Conservation (phyloP, 2,113 vertebrate species). For the Bufo gargarizans region DNA sequence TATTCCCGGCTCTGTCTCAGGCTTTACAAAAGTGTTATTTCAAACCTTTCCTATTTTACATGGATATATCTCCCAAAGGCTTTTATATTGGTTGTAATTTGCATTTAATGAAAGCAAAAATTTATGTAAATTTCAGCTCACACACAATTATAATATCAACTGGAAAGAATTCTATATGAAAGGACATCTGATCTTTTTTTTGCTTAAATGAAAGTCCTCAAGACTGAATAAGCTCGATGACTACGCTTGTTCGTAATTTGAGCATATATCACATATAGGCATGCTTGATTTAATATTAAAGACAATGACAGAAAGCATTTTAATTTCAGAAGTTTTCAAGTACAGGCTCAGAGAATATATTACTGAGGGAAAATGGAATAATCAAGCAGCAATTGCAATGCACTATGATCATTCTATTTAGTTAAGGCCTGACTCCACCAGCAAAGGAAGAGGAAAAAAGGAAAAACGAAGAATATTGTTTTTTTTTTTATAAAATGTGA, state of each 20-base stretch:
- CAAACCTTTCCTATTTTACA: slow-evolving; percentile 42
- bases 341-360: neutral
- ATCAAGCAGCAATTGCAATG: slow-evolving; percentile 12
- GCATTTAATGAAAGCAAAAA: slow-evolving; percentile 44
- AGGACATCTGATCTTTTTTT: slow-evolving; percentile 42
- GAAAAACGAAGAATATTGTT: neutral
- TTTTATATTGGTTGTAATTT: slow-evolving; percentile 41
- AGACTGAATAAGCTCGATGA: neutral
- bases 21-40: slow-evolving; percentile 30
- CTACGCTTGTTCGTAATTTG: neutral
- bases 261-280: slow-evolving; percentile 17
- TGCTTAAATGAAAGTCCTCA: slow-evolving; percentile 8
- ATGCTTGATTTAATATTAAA: slow-evolving; percentile 12
- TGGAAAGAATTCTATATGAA: slow-evolving; percentile 46
- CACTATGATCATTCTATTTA: neutral
- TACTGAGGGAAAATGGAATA: neutral
- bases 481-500: too few species aligned
- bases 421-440: neutral
- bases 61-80: slow-evolving; percentile 40
- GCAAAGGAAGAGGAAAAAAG: neutral
- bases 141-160: slow-evolving; percentile 36
- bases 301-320: slow-evolving; percentile 8
- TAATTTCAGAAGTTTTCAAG: slow-evolving; percentile 21
- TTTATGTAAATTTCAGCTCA: slow-evolving; percentile 27
- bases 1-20: neutral